Evolutionary conservation across 2,113 vertebrate genomes (phyloP), one percentile per base, ranked within the genome.

Genomic region (Mirounga angustirostris): DNA sequence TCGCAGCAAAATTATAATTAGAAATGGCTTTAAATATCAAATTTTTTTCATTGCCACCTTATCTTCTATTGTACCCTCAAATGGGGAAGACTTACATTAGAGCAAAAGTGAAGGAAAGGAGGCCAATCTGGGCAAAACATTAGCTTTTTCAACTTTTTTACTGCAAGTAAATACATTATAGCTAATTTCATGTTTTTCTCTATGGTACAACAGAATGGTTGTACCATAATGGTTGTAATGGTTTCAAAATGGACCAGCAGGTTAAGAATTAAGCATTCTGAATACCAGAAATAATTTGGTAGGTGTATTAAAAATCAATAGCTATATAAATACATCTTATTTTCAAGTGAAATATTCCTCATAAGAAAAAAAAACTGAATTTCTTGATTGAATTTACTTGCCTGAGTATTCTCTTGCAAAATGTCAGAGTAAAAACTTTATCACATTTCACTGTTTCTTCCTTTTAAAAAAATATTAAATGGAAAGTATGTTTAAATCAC

Each of bases 271-370:
- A 63, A 95, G 24, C 73, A 91, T 63, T 69, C 18, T 94, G 69
- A 98, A 92, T 61, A 94, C 14, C 54, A 83, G n/a, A 97, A 89
- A 95, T 67, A 69, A 84, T 74, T 95, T 78, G 18, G 22, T 82
- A 92, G 36, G 19, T 90, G 1, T 67, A 88, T 74, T 97, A 91
- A 94, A 95, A 84, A 81, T 43, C 69, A 59, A 54, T 14, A 96
- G 14, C 7, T 81, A 93, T 71, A 56, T 24, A 46, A 46, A 46
- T 46, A 52, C 1, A 87, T 30, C 33, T 90, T 92, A 67, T 92
- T 97, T 84, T 82, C 30, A 97, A 95, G 11, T 79, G 33, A 96
- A 93, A 74, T 76, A 91, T 21, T 95, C 12, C 61, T 76, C 21
- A 28, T 74, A 73, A 79, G n/a, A 81, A 76, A 96, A 80, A 61